Conservation (phyloP, 2,888 invertebrate species). For the Meiosimyza decipiens region DNA sequence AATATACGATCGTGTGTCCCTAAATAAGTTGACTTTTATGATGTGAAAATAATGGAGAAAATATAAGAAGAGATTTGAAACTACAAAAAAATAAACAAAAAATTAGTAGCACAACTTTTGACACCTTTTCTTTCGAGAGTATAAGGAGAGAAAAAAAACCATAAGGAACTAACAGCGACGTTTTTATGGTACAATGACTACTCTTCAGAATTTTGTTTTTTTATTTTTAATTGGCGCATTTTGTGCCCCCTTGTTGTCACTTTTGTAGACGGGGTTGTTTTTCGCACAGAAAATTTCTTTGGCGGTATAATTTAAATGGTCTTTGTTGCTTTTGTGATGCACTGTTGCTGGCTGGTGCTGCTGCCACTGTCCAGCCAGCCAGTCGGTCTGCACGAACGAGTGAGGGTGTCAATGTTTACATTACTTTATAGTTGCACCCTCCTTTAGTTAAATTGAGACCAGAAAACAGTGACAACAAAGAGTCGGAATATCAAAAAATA, state of each 20-base stretch:
- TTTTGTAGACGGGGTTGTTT: background rate
- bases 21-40: constrained; percentile 6
- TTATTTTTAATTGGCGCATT: background rate
- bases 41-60: background rate
- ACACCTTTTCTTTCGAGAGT: background rate
- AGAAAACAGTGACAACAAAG: no score
- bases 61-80: background rate
- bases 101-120: background rate
- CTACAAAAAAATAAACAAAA: background rate
- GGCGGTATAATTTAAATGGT: background rate
- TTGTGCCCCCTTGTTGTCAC: background rate
- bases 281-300: no score
- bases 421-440: constrained; percentile 8
- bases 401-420: constrained; percentile 39
- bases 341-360: background rate
- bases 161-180: background rate
- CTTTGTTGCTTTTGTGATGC: background rate
- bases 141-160: no score
- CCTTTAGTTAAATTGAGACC: background rate
- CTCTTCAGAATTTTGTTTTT: background rate
- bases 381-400: constrained; percentile 7
- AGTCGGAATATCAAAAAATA: background rate
- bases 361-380: background rate
- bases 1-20: background rate
- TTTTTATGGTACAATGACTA: background rate